These are phyloP conservation scores for Trachemys scripta DNA, from an alignment of 2,113 vertebrate species.

Conservation along the genomic window DNA sequence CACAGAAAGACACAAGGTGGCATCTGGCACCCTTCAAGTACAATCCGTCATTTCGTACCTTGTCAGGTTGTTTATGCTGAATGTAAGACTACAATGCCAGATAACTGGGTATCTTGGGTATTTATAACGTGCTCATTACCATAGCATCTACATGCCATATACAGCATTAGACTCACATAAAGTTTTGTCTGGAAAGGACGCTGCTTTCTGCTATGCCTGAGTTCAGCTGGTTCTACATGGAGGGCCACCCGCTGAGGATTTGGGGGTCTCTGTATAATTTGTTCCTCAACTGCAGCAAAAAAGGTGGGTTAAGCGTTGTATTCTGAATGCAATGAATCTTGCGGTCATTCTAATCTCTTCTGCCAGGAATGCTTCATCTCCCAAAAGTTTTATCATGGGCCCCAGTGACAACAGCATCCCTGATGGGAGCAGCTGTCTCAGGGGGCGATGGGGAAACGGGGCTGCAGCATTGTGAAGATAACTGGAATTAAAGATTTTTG, in stretches of 20 bases:
- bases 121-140: background rate
- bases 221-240: background rate
- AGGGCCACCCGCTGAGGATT: background rate
- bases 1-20: fast-evolving
- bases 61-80: background rate
- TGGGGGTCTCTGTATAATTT: too few relatives aligned
- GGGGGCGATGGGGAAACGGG: too few relatives aligned
- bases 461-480: too few relatives aligned
- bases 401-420: too few relatives aligned
- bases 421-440: too few relatives aligned
- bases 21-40: background rate
- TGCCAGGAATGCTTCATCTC: too few relatives aligned
- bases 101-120: background rate
- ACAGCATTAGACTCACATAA: background rate
- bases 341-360: too few relatives aligned
- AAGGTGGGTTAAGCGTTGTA: too few relatives aligned
- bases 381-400: too few relatives aligned
- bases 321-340: too few relatives aligned
- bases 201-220: background rate
- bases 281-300: too few relatives aligned
- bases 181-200: fast-evolving
- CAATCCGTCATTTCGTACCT: background rate
- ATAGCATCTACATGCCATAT: background rate
- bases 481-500: too few relatives aligned
- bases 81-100: background rate